Evolutionary conservation across 2,888 invertebrate species (phyloP).

Genomic region (Sinodicranocentrus sp.): DNA sequence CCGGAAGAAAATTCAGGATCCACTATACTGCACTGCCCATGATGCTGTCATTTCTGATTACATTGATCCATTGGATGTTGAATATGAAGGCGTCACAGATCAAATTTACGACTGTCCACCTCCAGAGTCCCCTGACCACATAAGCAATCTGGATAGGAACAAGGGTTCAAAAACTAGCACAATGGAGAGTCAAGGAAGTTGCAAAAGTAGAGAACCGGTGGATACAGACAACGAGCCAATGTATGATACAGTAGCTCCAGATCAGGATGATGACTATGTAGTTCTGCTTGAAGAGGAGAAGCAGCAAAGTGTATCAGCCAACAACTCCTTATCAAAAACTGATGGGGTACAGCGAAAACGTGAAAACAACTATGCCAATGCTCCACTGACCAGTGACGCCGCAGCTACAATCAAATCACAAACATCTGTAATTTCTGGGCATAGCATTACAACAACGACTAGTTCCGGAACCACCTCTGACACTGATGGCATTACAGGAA

Average conservation of each 20-base stretch:
- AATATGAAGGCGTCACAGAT: constrained; percentile 72
- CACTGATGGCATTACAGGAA: constrained; percentile 76
- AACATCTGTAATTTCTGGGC: constrained; percentile 77
- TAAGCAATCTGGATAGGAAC: constrained; percentile 61
- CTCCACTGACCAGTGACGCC: constrained; percentile 63
- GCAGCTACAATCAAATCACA: constrained; percentile 77
- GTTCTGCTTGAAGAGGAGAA: constrained; percentile 80
- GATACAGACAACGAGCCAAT: constrained; percentile 77
- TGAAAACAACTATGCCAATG: constrained; percentile 67
- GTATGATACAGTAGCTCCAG: constrained; percentile 81
- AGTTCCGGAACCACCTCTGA: constrained; percentile 77
- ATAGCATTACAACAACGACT: constrained; percentile 75
- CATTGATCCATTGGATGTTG: constrained; percentile 75
- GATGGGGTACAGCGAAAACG: constrained; percentile 57
- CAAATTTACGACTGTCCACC: constrained; percentile 76
- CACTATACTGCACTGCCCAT: constrained; percentile 55
- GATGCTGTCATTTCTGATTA: constrained; percentile 75
- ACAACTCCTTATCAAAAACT: constrained; percentile 70
- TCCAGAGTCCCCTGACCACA: constrained; percentile 61
- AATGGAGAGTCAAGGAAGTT: constrained; percentile 58
- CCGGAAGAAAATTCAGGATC: constrained; percentile 64
- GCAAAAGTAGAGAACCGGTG: constrained; percentile 40
- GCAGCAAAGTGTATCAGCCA: constrained; percentile 59
- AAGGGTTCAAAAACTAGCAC: constrained; percentile 61
- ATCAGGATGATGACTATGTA: constrained; percentile 84